Conservation (phyloP, 1,140 invertebrate genomes). For the Dendroctonus ponderosae region DNA sequence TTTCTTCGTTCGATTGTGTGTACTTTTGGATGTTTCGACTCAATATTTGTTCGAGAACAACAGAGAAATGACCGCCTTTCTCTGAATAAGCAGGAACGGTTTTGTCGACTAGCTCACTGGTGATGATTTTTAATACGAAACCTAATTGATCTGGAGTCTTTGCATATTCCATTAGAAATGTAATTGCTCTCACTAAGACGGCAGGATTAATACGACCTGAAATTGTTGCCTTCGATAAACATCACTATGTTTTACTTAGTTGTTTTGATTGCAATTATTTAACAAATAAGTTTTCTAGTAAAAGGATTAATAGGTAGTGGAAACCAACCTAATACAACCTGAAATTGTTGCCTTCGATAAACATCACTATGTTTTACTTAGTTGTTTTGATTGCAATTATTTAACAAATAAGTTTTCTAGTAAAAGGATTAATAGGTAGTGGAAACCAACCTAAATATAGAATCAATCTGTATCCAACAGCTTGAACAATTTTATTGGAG, state of each 20-base stretch:
- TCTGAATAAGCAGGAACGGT: conserved; percentile 43
- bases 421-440: background rate
- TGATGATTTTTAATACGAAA: conserved; percentile 56
- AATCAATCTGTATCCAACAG: conserved; percentile 55
- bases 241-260: conserved; percentile 12
- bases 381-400: background rate
- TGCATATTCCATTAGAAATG: conserved; percentile 57
- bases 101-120: conserved; percentile 47
- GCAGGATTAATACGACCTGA: conserved; percentile 57
- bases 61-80: conserved; percentile 55
- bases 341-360: conserved; percentile 30
- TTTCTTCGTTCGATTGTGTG: conserved; percentile 36
- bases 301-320: background rate
- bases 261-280: background rate
- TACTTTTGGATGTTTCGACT: conserved; percentile 42
- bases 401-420: background rate
- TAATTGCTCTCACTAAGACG: conserved; percentile 56
- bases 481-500: conserved; percentile 49
- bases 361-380: conserved; percentile 12
- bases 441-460: conserved; percentile 53
- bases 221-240: conserved; percentile 27
- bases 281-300: background rate
- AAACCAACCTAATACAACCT: conserved; percentile 54
- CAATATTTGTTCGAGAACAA: conserved; percentile 54
- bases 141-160: conserved; percentile 55